Evolutionary conservation across 2,113 vertebrate genomes (phyloP).

Genomic region (Bolborhynchus lineola): DNA sequence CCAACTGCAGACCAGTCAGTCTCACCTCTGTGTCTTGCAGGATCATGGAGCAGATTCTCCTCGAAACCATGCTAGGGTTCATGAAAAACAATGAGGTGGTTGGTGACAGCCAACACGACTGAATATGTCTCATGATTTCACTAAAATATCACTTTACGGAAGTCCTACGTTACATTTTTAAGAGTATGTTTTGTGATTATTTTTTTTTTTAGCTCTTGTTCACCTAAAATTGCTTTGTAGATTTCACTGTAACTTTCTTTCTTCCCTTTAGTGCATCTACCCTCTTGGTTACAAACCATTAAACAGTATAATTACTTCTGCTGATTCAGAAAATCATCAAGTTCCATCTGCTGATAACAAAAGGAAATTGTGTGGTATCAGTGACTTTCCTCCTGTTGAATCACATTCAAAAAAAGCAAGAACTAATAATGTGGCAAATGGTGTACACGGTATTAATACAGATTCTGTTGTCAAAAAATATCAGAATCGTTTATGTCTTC

Average conservation of each 20-base stretch:
- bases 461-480: neutral
- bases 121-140: neutral
- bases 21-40: neutral
- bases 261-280: constrained; percentile 86
- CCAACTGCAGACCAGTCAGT: neutral
- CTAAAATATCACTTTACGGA: neutral
- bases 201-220: neutral
- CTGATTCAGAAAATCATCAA: constrained; percentile 56
- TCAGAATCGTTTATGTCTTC: neutral
- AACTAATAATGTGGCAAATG: neutral
- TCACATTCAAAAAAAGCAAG: constrained; percentile 66
- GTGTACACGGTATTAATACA: neutral
- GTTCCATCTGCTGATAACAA: constrained; percentile 64
- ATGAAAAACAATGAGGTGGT: neutral
- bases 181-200: neutral
- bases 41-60: neutral
- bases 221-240: neutral
- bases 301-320: constrained; percentile 79
- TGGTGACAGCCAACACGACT: neutral
- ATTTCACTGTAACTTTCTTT: constrained; percentile 13
- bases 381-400: constrained; percentile 5
- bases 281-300: constrained; percentile 86
- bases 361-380: constrained; percentile 66
- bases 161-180: neutral
- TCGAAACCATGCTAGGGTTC: neutral